These are phyloP conservation scores for Craniophora ligustri DNA, from an alignment of 2,888 invertebrate genomes.

Conservation along the genomic window DNA sequence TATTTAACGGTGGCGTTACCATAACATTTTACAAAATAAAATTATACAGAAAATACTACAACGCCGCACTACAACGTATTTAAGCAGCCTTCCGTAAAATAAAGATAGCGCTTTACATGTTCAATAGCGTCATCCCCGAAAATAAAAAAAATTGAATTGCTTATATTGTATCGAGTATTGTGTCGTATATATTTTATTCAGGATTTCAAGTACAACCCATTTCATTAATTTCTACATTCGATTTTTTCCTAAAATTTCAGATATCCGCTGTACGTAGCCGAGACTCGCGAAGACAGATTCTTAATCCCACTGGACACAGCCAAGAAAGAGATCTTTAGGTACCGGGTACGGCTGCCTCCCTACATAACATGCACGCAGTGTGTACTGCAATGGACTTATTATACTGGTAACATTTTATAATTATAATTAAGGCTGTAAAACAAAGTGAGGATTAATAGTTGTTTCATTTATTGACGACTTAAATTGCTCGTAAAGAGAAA, in stretches of 20 bases:
- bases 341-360: constrained; percentile 93
- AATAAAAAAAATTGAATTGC: no score
- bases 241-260: constrained; percentile 69
- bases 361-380: constrained; percentile 96
- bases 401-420: constrained; percentile 90
- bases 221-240: not conserved
- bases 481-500: no score
- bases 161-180: no score
- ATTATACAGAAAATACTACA: no score
- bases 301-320: constrained; percentile 92
- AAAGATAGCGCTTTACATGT: no score
- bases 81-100: no score
- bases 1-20: no score
- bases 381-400: constrained; percentile 97
- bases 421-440: not conserved
- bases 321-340: constrained; percentile 90
- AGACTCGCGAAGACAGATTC: constrained; percentile 91
- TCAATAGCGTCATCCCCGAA: no score
- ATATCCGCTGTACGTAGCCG: constrained; percentile 92
- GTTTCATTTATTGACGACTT: no score
- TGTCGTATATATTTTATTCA: not conserved
- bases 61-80: no score
- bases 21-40: no score
- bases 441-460: no score
- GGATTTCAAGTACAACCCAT: not conserved